Evolutionary conservation across 2,113 vertebrate species (phyloP).

Genomic region (Atrichornis clamosus): DNA sequence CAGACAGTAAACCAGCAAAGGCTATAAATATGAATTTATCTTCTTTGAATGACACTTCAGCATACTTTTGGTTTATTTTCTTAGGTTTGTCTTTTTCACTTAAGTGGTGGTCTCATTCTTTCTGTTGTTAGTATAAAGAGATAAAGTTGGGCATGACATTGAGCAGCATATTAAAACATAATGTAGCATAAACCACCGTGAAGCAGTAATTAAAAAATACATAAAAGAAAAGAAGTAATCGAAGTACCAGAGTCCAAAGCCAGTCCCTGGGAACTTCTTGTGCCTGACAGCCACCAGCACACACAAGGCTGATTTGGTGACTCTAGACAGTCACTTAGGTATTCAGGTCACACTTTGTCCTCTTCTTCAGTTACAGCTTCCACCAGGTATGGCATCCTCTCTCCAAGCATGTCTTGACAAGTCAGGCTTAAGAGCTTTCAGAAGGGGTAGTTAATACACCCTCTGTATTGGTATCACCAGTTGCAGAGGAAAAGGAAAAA

Average conservation of each 20-base stretch:
- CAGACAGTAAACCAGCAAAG: not conserved
- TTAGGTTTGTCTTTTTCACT: not conserved
- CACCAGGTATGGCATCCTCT: not conserved
- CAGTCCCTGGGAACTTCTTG: not conserved
- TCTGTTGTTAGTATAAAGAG: not conserved
- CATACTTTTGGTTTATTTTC: not conserved
- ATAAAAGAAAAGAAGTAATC: not conserved
- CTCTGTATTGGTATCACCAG: not conserved
- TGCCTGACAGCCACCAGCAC: not conserved
- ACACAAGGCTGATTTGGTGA: not conserved
- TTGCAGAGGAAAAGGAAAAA: not conserved
- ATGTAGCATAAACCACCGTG: not conserved
- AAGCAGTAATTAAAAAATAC: not conserved
- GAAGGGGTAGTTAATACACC: not conserved
- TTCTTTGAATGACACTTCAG: not conserved
- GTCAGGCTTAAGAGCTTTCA: not conserved
- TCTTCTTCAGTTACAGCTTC: conserved; percentile 17
- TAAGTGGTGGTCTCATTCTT: not conserved
- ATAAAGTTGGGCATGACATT: not conserved
- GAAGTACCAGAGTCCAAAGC: not conserved
- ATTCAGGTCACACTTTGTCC: conserved; percentile 33
- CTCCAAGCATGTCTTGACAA: not conserved
- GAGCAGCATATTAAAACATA: not conserved
- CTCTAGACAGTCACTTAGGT: not conserved
- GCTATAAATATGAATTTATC: not conserved